Evolutionary conservation across 2,888 invertebrate genomes (phyloP).

Genomic region (Gasteruption jaculator): DNA sequence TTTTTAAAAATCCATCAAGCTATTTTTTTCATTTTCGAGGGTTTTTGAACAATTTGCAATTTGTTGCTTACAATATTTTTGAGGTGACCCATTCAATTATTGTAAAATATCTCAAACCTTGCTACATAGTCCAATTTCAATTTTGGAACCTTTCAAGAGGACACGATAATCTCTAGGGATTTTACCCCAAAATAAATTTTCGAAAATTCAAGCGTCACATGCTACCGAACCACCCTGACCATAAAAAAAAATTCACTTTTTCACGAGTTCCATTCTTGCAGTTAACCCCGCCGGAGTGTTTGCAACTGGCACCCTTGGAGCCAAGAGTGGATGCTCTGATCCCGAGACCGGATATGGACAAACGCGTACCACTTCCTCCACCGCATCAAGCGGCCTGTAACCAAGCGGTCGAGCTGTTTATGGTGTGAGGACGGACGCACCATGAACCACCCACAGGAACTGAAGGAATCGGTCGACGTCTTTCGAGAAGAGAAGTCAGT

Average conservation of each 20-base stretch:
- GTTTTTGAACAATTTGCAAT: too few relatives aligned
- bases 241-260: background rate
- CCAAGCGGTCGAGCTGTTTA: constrained; percentile 40
- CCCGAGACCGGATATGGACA: constrained; percentile 42
- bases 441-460: constrained; percentile 5
- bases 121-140: too few relatives aligned
- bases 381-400: constrained; percentile 42
- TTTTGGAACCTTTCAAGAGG: too few relatives aligned
- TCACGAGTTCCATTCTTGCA: constrained; percentile 23
- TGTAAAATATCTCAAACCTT: too few relatives aligned
- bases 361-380: constrained; percentile 37
- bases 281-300: constrained; percentile 42
- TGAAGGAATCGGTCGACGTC: background rate
- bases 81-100: too few relatives aligned
- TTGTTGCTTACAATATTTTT: too few relatives aligned
- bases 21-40: too few relatives aligned
- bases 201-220: too few relatives aligned
- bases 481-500: constrained; percentile 7
- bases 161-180: too few relatives aligned
- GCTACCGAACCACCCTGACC: background rate
- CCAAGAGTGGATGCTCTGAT: constrained; percentile 38
- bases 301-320: constrained; percentile 38
- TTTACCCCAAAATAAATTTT: too few relatives aligned
- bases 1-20: too few relatives aligned
- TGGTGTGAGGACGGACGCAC: constrained; percentile 29